Base-by-base conservation (phyloP, 2,113 vertebrate genomes). In the Gambusia holbrooki region DNA sequence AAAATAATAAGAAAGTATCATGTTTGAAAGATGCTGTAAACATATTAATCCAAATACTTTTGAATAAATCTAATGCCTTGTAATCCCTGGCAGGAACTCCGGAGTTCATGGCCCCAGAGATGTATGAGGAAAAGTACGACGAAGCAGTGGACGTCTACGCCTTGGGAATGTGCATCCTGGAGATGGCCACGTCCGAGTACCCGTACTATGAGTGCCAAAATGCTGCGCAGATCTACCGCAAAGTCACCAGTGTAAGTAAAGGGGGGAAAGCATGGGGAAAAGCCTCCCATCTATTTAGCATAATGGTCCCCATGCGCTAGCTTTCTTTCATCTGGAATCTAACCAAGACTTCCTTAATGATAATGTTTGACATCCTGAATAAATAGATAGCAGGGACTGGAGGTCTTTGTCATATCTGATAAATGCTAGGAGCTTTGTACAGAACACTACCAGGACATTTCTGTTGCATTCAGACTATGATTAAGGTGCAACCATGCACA, bases 191-290 rank as follows among this genome's bases (percentile, higher is more conserved):
- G 29, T 98, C 97, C 0, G 98, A 99, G 92, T 99, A 99, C 80
- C 98, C 98, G 9, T 99, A 99, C 90, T 97, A 97, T 0, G 98
- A 99, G 94, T 99, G 98, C 93, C 98, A 99, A 93, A 99, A 99
- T 0, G 98, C 98, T 0, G 98, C 98, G 0, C 98, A 99, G 92
- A 99, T 99, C 93, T 99, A 99, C 94, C 97, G 98, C 91, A 99
- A 98, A 93, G 98, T 99, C 92, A 99, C 98, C 77, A 98, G 97
- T 79, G 98, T 99, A 92, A 97, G 94, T 93, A 83, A 19, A 42
- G 10, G 10, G 27, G 27, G 32, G 32, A 33, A 32, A 32, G 5
- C 32, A 32, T 32, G 3, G n/a, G 25, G n/a, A 17, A 25, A 42
- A 54, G 22, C 62, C 27, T 32, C 69, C 22, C 25, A 35, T 7